Base-by-base conservation (phyloP, 2,797 vertebrate genomes). In the Sebastes hubbsi region DNA sequence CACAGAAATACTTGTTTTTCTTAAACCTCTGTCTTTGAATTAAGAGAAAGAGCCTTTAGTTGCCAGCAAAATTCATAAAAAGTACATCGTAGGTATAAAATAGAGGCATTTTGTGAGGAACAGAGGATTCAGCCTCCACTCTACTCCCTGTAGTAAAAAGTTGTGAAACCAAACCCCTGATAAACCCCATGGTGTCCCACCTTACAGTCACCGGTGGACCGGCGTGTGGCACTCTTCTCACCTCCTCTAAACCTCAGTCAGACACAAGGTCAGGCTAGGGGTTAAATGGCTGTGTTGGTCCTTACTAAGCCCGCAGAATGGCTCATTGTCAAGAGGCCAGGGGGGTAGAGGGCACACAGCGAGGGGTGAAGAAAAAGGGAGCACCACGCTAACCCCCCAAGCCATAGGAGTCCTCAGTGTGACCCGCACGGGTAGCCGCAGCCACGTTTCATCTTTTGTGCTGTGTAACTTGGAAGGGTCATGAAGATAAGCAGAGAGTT, bases 221-320 rank as follows among this genome's bases (percentile, higher is more conserved):
- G 85, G 56, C 87, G 82, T 91, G 88, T 92, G 91, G 87, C 90
- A 86, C 90, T 80, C 76, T 36, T 34, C 87, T 90, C 90, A 88
- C 92, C 93, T 93, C 91, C 72, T 77, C 85, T 65, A 63, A 87
- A 91, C 88, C 89, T 67, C 75, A 38, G 71, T 84, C 91, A 94
- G 94, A 95, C 95, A 92, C 81, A 20, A 87, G 95, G 95, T 96
- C 94, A 91, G 93, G 92, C 90, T 91, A 91, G 91, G 84, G 94
- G 95, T 96, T 95, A 95, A 94, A 93, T 82, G 94, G 85, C 93
- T 90, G 69, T 70, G 92, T 88, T 91, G 85, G 92, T 93, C 92
- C 92, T 77, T 54, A 79, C 75, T 76, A 85, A 76, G 80, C 65
- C 79, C 75, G 75, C 82, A 94, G 93, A 96, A 94, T 91, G 93